These are phyloP conservation scores for Pygocentrus nattereri DNA, from an alignment of 2,797 vertebrate genomes.

Conservation along the genomic window DNA sequence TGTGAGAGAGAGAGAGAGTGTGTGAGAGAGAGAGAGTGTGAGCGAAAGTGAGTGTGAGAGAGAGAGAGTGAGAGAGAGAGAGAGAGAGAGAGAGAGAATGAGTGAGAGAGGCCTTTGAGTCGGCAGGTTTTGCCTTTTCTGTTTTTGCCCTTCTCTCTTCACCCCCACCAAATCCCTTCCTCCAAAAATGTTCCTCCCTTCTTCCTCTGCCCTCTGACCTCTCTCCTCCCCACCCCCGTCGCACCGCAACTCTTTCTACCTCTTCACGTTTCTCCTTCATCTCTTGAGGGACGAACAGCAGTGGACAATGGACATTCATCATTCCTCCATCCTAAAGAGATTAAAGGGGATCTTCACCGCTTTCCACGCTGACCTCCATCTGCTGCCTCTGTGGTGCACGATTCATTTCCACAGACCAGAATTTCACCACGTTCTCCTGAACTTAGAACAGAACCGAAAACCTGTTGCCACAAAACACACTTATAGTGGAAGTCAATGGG, in stretches of 20 bases:
- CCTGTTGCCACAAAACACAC: background rate
- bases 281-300: conserved; percentile 74
- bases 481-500: background rate
- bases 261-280: conserved; percentile 70
- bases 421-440: background rate
- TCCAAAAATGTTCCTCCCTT: conserved; percentile 84
- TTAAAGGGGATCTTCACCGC: conserved; percentile 64
- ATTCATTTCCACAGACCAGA: background rate
- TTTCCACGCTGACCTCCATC: background rate
- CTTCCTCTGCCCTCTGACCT: conserved; percentile 87
- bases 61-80: no score
- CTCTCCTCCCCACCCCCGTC: conserved; percentile 68
- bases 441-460: background rate
- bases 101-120: conserved; percentile 72
- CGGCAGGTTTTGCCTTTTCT: conserved; percentile 60
- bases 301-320: conserved; percentile 88
- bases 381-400: background rate
- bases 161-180: conserved; percentile 82
- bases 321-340: conserved; percentile 76
- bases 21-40: no score
- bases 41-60: no score
- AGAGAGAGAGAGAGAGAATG: conserved; percentile 36
- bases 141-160: conserved; percentile 74
- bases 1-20: no score
- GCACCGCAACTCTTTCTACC: conserved; percentile 61